Evolutionary conservation across 2,888 invertebrate species (phyloP), one percentile per base, ranked within the genome.

Genomic region (Troilus luridus): DNA sequence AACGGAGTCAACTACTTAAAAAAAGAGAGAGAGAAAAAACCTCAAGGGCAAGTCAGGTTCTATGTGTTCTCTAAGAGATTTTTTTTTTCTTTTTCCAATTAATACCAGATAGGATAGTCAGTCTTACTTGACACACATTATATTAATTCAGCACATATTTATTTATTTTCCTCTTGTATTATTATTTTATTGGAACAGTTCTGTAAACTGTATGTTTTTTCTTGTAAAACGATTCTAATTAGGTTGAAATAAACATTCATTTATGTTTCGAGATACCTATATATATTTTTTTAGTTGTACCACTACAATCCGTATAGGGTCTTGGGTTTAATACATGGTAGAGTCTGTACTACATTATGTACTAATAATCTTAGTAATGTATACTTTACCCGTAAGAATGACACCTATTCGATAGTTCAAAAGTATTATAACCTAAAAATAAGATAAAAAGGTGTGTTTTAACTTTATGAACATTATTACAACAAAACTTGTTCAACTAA

Each of bases 21-120:
- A 77, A 67, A 67, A 67, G 24, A 67, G 14, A 27, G 14, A 0
- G 12, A 77, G 41, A 41, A 5, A 41, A 41, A 5, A 41, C 41
- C 27, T 41, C 72, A 77, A 77, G 72, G 72, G 41, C 72, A 41
- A 77, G 17, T 41, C 27, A 77, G 72, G 72, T 77, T 41, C 72
- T 77, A 77, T 41, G 27, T 27, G 27, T 72, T 41, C 27, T 14
- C 24, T 24, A 24, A 14, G 5, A 14, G 24, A 6, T 27, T 72
- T 59, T n/a, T 59, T 59, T 77, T 77, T 77, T 77, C 41, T 77
- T 41, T 41, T 77, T 77, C 72, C 72, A 77, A 77, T 77, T 77
- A 77, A 77, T 41, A 77, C 19, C 72, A 41, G 19, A 27, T 77
- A 77, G 17, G 72, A 77, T 41, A 77, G 41, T 19, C 12, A 41